Evolutionary conservation across 2,113 vertebrate genomes (phyloP), one percentile per base, ranked within the genome.

Genomic region (Pristiophorus japonicus): DNA sequence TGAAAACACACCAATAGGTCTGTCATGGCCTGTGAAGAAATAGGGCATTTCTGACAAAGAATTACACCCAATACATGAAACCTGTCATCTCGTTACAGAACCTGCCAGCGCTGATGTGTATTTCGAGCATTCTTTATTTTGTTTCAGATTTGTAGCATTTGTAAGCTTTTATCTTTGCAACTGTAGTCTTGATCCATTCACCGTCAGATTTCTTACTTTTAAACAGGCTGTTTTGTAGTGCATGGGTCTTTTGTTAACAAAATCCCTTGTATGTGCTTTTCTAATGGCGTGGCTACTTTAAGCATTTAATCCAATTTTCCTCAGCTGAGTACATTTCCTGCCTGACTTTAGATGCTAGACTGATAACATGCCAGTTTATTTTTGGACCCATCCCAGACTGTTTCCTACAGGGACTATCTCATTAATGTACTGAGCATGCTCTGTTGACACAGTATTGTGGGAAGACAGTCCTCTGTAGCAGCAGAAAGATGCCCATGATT

Each of bases 381-480:
- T 91, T 92, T 92, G 88, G 34, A 92, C 62, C 88, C 59, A 92
- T 63, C 59, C 88, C 88, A 91, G 88, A 34, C 88, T n/a, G 88
- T n/a, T 92, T 92, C 59, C 88, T 65, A 92, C 16, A 65, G 59
- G 59, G 88, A 65, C 55, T 10, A 63, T 45, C 59, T 62, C 88
- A 63, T 63, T 92, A 63, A 63, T 38, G 34, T 63, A 22, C 62
- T 92, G 34, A 18, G n/a, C 88, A 38, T 92, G 88, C 88, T 38
- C 16, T 38, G 38, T 92, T 92, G 88, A 92, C 88, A 63, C n/a
- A 22, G n/a, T 63, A 38, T 2, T 7, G 18, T 22, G 16, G 14
- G n/a, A 63, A n/a, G 14, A 10, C 59, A 63, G 4, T 63, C 59
- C 59, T 92, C 59, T 92, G 59, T 63, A 42, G 59, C 62, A n/a